phyloP scores from a whole-genome alignment of 2,113 vertebrate genomes.

The Zingel zingel region DNA sequence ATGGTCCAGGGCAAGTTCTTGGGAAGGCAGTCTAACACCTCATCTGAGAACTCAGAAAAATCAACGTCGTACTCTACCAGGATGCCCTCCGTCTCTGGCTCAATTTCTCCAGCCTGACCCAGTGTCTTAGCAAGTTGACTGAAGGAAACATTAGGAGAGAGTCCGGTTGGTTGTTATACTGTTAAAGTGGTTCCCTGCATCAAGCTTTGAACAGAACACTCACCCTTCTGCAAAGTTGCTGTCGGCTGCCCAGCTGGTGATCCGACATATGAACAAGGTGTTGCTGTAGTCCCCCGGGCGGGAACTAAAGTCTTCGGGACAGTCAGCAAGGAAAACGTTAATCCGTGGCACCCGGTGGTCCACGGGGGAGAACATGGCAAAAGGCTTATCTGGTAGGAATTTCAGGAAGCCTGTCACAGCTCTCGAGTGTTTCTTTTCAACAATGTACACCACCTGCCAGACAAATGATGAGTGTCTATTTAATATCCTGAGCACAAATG shows the following conservation, averaged over 20 bases:
- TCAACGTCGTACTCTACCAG: conserved; percentile 94
- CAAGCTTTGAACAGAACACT: conserved; percentile 30
- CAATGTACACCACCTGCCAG: conserved; percentile 93
- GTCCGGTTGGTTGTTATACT: not conserved
- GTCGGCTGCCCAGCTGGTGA: conserved; percentile 91
- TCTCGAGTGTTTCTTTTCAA: conserved; percentile 95
- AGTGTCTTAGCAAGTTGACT: conserved; percentile 93
- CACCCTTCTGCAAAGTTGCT: conserved; percentile 95
- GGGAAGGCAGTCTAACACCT: conserved; percentile 92
- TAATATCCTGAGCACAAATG: not conserved
- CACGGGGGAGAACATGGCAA: conserved; percentile 94
- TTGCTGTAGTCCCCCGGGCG: conserved; percentile 88
- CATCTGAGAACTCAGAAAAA: conserved; percentile 91
- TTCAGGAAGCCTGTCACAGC: conserved; percentile 94
- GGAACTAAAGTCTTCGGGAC: conserved; percentile 88
- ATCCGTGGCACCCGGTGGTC: conserved; percentile 95
- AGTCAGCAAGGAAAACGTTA: conserved; percentile 90
- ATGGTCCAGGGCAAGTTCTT: conserved; percentile 91
- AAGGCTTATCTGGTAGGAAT: conserved; percentile 91
- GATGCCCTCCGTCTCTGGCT: conserved; percentile 97
- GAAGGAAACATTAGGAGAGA: not conserved
- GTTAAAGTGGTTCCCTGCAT: not conserved
- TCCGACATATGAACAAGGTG: conserved; percentile 93
- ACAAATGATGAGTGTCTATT: not conserved
- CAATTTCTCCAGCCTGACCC: conserved; percentile 95